These are phyloP conservation scores for Cheumatopsyche charites DNA, from an alignment of 1,140 invertebrate genomes.

Conservation along the genomic window DNA sequence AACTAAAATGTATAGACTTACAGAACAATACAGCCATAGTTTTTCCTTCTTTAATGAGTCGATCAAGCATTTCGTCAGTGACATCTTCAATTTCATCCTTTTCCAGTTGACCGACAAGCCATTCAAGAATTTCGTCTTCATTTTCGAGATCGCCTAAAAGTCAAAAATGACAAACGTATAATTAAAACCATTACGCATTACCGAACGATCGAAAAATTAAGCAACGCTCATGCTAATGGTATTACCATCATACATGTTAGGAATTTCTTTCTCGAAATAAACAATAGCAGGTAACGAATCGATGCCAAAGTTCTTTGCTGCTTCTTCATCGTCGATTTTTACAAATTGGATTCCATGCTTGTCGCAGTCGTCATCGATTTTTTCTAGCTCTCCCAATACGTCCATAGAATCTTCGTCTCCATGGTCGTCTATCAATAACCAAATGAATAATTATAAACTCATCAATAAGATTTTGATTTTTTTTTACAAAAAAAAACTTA, in stretches of 20 bases:
- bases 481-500: constrained; percentile 60
- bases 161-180: background rate
- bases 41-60: constrained; percentile 85
- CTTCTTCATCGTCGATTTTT: constrained; percentile 86
- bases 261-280: constrained; percentile 92
- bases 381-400: constrained; percentile 84
- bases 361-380: constrained; percentile 92
- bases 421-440: constrained; percentile 72
- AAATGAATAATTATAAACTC: constrained; percentile 14
- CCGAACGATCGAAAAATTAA: constrained; percentile 31
- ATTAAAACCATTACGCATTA: constrained; percentile 23
- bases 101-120: constrained; percentile 83
- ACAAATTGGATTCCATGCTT: constrained; percentile 93
- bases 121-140: constrained; percentile 89
- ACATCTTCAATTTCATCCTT: constrained; percentile 95
- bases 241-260: constrained; percentile 87
- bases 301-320: constrained; percentile 84
- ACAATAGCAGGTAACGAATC: constrained; percentile 85
- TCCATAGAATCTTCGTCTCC: constrained; percentile 84
- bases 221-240: background rate
- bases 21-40: constrained; percentile 91
- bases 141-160: constrained; percentile 81
- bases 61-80: constrained; percentile 91
- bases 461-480: background rate
- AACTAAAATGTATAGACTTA: constrained; percentile 61